Percentiles rank a stretch among this genome's conserved stretches.
Evolutionary conservation across 1,140 invertebrate genomes (phyloP).

Genomic region (Samia ricini): DNA sequence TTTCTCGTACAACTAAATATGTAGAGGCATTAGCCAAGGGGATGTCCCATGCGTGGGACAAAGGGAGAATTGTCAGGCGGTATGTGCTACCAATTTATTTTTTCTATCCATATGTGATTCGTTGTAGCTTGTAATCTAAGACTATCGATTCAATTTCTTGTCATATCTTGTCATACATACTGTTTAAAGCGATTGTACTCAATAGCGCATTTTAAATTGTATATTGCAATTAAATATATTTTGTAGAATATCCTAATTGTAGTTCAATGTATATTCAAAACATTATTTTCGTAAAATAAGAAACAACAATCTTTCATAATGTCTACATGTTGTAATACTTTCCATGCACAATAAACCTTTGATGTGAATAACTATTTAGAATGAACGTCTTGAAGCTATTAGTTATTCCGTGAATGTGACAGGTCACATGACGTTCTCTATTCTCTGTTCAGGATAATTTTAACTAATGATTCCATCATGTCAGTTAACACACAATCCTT

Average conservation of each 20-base stretch:
- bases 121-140: not conserved
- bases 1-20: constrained; percentile 45
- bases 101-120: not conserved
- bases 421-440: not conserved
- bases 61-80: constrained; percentile 31
- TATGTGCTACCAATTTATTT: not conserved
- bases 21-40: constrained; percentile 16
- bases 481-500: not conserved
- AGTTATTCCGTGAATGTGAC: not conserved
- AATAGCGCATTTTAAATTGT: too few species aligned
- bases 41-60: constrained; percentile 38
- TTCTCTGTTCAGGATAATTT: not conserved
- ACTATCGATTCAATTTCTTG: not conserved
- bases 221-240: too few species aligned
- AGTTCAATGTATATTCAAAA: not conserved
- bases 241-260: too few species aligned
- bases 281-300: not conserved
- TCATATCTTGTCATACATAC: too few species aligned
- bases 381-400: not conserved
- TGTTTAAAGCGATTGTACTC: too few species aligned
- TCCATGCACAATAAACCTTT: not conserved
- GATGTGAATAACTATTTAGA: not conserved
- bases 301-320: too few species aligned
- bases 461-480: not conserved
- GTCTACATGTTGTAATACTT: not conserved